Evolutionary conservation across 2,113 vertebrate genomes (phyloP).

Genomic region (Mastomys coucha): DNA sequence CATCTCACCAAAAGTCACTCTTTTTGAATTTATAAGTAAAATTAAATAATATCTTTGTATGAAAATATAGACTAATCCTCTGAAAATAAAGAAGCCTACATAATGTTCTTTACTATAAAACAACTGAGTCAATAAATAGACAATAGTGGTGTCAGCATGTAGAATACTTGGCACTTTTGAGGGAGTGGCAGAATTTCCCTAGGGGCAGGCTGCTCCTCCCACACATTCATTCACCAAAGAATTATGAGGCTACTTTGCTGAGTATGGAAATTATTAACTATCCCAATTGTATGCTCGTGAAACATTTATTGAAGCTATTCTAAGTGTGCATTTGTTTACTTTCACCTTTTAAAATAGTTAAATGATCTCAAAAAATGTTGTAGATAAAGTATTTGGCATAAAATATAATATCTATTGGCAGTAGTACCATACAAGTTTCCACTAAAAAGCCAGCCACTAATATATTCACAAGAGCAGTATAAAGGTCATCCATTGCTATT

Average conservation of each 20-base stretch:
- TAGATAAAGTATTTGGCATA: slow-evolving; percentile 17
- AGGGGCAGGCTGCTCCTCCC: neutral
- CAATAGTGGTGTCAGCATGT: neutral
- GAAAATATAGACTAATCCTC: neutral
- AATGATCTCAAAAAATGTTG: neutral
- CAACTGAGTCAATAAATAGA: neutral
- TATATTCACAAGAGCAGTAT: neutral
- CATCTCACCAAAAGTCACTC: neutral
- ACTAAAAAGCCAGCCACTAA: slow-evolving; percentile 4
- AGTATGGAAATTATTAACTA: neutral
- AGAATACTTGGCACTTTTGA: neutral
- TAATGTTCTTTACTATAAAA: slow-evolving; percentile 34
- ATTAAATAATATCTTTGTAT: neutral
- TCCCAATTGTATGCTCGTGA: neutral
- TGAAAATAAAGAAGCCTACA: slow-evolving; percentile 16
- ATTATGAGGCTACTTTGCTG: neutral
- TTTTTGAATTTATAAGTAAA: slow-evolving; percentile 33
- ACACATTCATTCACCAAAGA: slow-evolving; percentile 4
- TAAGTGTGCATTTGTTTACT: neutral
- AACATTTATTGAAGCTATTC: neutral
- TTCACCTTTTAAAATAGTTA: neutral
- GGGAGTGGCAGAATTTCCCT: neutral
- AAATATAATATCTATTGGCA: neutral
- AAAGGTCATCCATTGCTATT: too few species aligned
- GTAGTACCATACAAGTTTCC: slow-evolving; percentile 22